A percentile compares a stretch with the other conserved stretches of the same genome.
Evolutionary conservation across 2,113 vertebrate genomes (phyloP).

Genomic region (Hippocampus comes): DNA sequence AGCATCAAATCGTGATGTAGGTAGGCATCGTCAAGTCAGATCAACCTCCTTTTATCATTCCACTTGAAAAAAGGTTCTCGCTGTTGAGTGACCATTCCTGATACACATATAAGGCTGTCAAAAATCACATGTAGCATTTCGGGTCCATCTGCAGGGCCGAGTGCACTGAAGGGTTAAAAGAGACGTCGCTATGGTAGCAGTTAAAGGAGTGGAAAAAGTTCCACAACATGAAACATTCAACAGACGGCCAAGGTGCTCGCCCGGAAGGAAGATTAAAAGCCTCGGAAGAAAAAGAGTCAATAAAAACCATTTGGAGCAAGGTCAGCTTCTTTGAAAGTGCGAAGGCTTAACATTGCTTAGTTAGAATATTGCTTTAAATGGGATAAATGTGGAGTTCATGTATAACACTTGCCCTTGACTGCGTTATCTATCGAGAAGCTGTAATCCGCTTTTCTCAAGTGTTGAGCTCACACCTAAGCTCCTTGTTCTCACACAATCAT

Average conservation of each 20-base stretch:
- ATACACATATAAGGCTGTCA: not conserved
- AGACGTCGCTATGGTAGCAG: not conserved
- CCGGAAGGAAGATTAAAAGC: not conserved
- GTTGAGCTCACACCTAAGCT: not conserved
- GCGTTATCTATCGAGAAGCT: not conserved
- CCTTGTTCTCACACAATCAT: not conserved
- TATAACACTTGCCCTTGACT: not conserved
- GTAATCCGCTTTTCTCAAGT: not conserved
- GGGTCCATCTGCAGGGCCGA: not conserved
- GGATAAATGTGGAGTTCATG: not conserved
- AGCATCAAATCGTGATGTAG: not conserved
- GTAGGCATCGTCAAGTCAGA: not conserved
- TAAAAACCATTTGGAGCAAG: not conserved
- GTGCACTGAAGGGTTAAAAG: not conserved
- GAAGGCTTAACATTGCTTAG: not conserved
- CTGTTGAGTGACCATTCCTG: not conserved
- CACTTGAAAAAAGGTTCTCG: no score
- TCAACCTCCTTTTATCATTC: no score
- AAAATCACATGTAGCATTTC: not conserved
- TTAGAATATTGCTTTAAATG: not conserved
- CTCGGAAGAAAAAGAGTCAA: not conserved
- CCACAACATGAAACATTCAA: not conserved
- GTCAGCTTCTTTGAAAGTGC: not conserved
- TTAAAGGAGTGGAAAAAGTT: not conserved
- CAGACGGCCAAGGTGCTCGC: not conserved